These are phyloP conservation scores for Hydropsyche betteni DNA, from an alignment of 2,888 invertebrate genomes.

Conservation along the genomic window DNA sequence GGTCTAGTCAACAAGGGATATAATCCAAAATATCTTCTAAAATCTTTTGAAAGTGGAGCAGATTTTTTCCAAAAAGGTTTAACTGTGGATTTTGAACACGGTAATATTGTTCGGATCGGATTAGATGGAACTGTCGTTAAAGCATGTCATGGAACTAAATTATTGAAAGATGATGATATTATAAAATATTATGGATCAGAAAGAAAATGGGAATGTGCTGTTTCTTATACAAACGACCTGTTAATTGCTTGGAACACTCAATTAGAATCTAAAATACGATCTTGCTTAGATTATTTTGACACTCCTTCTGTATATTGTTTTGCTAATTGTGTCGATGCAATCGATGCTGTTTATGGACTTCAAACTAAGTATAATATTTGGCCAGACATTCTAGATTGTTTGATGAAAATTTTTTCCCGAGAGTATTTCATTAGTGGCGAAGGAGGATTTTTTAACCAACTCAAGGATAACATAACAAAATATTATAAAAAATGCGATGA, in stretches of 20 bases:
- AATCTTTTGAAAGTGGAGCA: constrained; percentile 64
- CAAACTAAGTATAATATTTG: constrained; percentile 67
- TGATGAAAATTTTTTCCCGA: constrained; percentile 69
- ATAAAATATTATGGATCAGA: constrained; percentile 66
- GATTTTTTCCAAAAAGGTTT: constrained; percentile 79
- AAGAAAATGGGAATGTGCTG: constrained; percentile 66
- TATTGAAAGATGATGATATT: constrained; percentile 66
- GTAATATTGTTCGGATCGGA: constrained; percentile 72
- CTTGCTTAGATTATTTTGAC: constrained; percentile 79
- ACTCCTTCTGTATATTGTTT: constrained; percentile 72
- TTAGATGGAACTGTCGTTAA: constrained; percentile 69
- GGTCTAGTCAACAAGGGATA: constrained; percentile 72
- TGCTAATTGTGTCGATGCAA: constrained; percentile 72
- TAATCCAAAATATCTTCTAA: constrained; percentile 60
- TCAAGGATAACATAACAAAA: constrained; percentile 67
- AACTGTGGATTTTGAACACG: constrained; percentile 72
- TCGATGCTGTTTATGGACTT: constrained; percentile 63
- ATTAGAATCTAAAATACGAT: constrained; percentile 67
- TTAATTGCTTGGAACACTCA: constrained; percentile 72
- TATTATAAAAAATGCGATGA: constrained; percentile 69
- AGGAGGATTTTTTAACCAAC: constrained; percentile 70
- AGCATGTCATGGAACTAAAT: constrained; percentile 73
- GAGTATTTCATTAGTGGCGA: constrained; percentile 66
- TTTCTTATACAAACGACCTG: constrained; percentile 65
- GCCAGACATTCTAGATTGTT: constrained; percentile 70